A percentile compares a stretch with the other conserved stretches of the same genome.
phyloP scores from a whole-genome alignment of 2,888 invertebrate species.

The Amphipoea lucens region DNA sequence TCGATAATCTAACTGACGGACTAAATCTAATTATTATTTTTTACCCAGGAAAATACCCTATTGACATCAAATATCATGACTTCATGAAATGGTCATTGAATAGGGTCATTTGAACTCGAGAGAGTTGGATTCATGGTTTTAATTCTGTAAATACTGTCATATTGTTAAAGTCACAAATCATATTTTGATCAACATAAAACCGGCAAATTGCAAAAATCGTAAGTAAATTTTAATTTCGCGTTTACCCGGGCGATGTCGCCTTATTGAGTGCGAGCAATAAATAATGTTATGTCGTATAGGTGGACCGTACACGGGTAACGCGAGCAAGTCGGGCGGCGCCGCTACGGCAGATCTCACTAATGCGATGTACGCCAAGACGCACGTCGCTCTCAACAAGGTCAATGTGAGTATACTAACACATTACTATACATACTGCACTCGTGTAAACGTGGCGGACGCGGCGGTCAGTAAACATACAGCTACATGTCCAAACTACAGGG shows the following conservation, averaged over 20 bases:
- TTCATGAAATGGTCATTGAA: background rate
- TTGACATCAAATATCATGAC: background rate
- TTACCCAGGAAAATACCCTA: too few species aligned
- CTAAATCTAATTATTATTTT: too few species aligned
- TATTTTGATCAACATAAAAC: background rate
- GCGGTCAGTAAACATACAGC: background rate
- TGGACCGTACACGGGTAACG: slow-evolving; percentile 80
- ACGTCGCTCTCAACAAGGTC: slow-evolving; percentile 96
- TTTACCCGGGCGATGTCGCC: background rate
- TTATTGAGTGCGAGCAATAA: background rate
- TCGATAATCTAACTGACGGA: too few species aligned
- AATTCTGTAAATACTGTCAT: background rate
- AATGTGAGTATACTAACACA: slow-evolving; percentile 92
- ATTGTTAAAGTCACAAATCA: background rate
- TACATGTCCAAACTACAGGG: background rate
- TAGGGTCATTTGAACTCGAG: too few species aligned
- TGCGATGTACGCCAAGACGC: slow-evolving; percentile 96
- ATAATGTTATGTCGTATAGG: background rate
- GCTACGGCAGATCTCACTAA: slow-evolving; percentile 93
- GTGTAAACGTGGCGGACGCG: background rate
- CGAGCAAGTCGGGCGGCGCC: slow-evolving; percentile 76
- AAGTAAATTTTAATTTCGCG: background rate
- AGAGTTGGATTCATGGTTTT: background rate
- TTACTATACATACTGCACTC: background rate
- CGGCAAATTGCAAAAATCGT: background rate